phyloP scores from a whole-genome alignment of 2,888 invertebrate genomes.

The Phortica magna region DNA sequence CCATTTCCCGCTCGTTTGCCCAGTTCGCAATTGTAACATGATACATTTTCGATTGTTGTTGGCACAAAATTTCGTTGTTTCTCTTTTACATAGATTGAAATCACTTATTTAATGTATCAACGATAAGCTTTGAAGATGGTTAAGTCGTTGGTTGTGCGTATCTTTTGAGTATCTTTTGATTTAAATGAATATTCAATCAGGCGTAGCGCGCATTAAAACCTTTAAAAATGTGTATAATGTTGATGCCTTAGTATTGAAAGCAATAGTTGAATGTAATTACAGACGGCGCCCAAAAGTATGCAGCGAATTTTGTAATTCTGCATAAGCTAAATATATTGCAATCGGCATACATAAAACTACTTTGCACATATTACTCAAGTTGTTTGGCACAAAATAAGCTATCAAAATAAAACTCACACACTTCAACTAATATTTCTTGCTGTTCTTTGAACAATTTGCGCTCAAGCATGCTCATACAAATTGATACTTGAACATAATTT shows the following conservation, averaged over 20 bases:
- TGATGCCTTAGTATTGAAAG: too few relatives aligned
- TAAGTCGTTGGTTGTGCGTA: slow-evolving; percentile 8
- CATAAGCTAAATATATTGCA: too few relatives aligned
- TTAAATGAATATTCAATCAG: background rate
- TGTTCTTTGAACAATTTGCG: background rate
- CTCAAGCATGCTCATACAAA: background rate
- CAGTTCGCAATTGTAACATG: slow-evolving; percentile 34
- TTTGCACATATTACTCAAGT: too few relatives aligned
- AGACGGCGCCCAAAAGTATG: too few relatives aligned
- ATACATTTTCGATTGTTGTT: slow-evolving; percentile 29
- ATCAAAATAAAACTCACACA: background rate
- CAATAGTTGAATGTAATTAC: too few relatives aligned
- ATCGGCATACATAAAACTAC: too few relatives aligned
- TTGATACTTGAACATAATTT: slow-evolving; percentile 59
- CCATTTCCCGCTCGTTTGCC: slow-evolving; percentile 45
- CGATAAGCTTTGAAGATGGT: slow-evolving; percentile 21
- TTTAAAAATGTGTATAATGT: too few relatives aligned
- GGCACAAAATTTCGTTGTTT: background rate
- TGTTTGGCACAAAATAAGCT: background rate
- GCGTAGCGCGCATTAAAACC: too few relatives aligned
- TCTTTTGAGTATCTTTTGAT: background rate
- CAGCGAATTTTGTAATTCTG: too few relatives aligned
- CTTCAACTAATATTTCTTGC: background rate
- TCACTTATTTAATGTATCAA: slow-evolving; percentile 11
- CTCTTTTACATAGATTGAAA: slow-evolving; percentile 9